Conservation (phyloP, 1,140 invertebrate genomes). For the Mycetomoellerius zeteki region DNA sequence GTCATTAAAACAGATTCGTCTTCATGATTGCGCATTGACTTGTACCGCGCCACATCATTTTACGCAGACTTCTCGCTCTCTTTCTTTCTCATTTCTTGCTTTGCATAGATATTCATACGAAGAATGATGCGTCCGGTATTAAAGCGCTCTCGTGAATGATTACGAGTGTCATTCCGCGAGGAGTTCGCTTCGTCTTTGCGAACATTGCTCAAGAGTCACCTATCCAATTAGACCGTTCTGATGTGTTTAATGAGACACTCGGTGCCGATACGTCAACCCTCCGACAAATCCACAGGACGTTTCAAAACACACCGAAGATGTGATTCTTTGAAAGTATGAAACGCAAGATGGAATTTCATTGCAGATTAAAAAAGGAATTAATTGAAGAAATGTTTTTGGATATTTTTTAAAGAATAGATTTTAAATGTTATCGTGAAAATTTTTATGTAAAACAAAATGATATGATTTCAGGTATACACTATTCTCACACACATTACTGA, state of each 20-base stretch:
- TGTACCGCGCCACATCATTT: slow-evolving; percentile 9
- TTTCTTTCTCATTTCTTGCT: neutral
- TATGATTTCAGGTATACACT: neutral
- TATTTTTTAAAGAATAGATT: neutral
- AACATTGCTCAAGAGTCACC: slow-evolving; percentile 28
- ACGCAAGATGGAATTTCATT: neutral
- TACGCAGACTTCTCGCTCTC: neutral
- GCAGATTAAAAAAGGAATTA: neutral
- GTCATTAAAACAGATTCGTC: slow-evolving; percentile 31
- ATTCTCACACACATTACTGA: neutral
- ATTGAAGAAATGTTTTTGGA: neutral
- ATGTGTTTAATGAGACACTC: slow-evolving; percentile 44
- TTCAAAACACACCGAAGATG: slow-evolving; percentile 12
- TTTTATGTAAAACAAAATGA: neutral
- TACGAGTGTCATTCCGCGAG: slow-evolving; percentile 30
- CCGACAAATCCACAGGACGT: neutral
- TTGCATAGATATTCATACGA: slow-evolving; percentile 36
- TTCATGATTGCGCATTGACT: slow-evolving; percentile 21
- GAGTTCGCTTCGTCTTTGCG: slow-evolving; percentile 6
- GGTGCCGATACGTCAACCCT: slow-evolving; percentile 35
- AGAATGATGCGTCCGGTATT: slow-evolving; percentile 43
- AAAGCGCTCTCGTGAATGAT: slow-evolving; percentile 46
- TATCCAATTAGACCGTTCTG: slow-evolving; percentile 59
- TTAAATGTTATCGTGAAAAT: neutral
- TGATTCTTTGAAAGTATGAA: neutral